Base-by-base conservation (phyloP, 2,113 vertebrate species). In the Gopherus evgoodei region DNA sequence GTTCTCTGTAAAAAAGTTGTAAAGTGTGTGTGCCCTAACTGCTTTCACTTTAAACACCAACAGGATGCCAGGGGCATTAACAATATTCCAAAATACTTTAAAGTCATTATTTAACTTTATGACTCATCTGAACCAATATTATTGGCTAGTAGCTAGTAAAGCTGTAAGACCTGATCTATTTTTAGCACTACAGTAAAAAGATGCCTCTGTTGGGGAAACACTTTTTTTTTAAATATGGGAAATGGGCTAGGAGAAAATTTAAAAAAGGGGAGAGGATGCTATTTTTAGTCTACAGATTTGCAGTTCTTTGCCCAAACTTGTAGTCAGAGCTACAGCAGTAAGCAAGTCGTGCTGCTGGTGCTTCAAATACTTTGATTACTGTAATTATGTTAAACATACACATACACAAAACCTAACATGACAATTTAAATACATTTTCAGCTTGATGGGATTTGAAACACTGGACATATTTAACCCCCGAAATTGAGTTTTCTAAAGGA, bases 391-490 rank as follows among this genome's bases (percentile, higher is more conserved):
- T 88, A 93, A 95, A 92, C 88, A 89, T 87, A 91, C 88, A 94
- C 35, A 47, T 19, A 54, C 53, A 22, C 21, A 22, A 95, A 31
- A 12, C 56, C 56, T 82, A 72, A 92, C 89, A 88, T 14, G 88
- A 96, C 88, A 92, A 88, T 89, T 96, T 97, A 96, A 97, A 97
- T 95, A 95, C 86, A 83, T 81, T 93, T 92, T 94, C 94, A 90
- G 24, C 25, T 95, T 94, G 87, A 95, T 11, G 62, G 52, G 83
- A 91, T 92, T 93, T 93, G 90, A 95, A 96, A 90, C 87, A 57
- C 44, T 95, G 86, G 94, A 96, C 80, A 82, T 90, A 94, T 90
- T 94, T 97, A 97, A 96, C 62, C 80, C n/a, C 38, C 89, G 86
- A 96, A 89, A 89, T 81, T 86, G 79, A 83, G 75, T 83, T 83